These are phyloP conservation scores for Drosophila rhopaloa DNA, from an alignment of 1,140 invertebrate genomes.

Conservation along the genomic window DNA sequence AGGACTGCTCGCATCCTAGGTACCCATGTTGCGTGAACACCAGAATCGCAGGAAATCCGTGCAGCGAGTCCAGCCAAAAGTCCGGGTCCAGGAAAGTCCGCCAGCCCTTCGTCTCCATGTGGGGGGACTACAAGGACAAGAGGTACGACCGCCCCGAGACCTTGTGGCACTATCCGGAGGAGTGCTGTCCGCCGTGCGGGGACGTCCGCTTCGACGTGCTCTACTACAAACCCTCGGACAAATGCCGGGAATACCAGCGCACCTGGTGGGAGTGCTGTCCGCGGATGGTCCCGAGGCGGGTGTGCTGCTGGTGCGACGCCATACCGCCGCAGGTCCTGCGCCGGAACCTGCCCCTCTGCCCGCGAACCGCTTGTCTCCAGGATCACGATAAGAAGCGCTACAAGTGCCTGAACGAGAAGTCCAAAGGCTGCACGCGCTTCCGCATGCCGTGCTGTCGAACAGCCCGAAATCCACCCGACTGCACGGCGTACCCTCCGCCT, in stretches of 20 bases:
- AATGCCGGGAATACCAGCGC: conserved; percentile 53
- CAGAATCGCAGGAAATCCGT: neutral
- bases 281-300: conserved; percentile 43
- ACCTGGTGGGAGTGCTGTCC: conserved; percentile 75
- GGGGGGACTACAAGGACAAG: conserved; percentile 12
- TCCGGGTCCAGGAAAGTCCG: neutral
- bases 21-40: conserved; percentile 18
- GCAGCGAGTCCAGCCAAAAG: neutral
- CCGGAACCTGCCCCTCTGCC: conserved; percentile 21
- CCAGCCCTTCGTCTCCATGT: conserved; percentile 27
- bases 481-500: fast-evolving
- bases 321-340: conserved; percentile 35
- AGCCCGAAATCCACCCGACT: conserved; percentile 39
- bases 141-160: neutral
- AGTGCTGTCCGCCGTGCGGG: conserved; percentile 48
- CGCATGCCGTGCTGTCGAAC: conserved; percentile 49
- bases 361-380: conserved; percentile 14
- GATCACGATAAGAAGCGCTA: conserved; percentile 8
- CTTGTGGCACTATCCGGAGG: conserved; percentile 29
- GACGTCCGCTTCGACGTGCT: conserved; percentile 47
- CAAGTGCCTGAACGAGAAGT: neutral
- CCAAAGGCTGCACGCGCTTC: conserved; percentile 19
- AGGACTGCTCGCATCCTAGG: neutral
- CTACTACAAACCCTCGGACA: conserved; percentile 54
- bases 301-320: conserved; percentile 56